Evolutionary conservation across 2,797 vertebrate species (phyloP).

Genomic region (Silurus lanzhouensis): DNA sequence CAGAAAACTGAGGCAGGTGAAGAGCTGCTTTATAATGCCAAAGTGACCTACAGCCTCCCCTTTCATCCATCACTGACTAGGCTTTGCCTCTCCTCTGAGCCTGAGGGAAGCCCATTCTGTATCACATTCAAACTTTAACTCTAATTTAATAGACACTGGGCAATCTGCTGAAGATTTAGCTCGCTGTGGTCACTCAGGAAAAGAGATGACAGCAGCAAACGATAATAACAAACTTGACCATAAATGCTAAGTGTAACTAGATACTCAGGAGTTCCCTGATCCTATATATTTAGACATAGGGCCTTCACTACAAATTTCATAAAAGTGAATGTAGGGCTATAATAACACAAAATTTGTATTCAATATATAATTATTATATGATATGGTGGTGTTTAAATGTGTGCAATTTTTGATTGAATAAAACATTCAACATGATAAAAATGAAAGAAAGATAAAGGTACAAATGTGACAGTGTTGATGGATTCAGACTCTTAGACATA

Average conservation of each 20-base stretch:
- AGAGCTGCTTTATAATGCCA: constrained; percentile 43
- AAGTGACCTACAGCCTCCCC: constrained; percentile 21
- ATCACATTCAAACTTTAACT: constrained; percentile 29
- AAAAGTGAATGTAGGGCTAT: not conserved
- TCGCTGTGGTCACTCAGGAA: constrained; percentile 11
- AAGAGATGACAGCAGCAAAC: constrained; percentile 34
- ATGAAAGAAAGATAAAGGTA: not conserved
- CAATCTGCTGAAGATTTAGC: constrained; percentile 28
- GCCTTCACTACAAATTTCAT: not conserved
- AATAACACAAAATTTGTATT: not conserved
- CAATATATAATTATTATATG: not conserved
- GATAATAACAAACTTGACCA: constrained; percentile 22
- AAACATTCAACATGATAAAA: not conserved
- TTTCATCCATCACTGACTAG: constrained; percentile 47
- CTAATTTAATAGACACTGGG: constrained; percentile 27
- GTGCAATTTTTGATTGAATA: not conserved
- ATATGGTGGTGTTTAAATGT: not conserved
- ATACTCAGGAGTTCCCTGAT: constrained; percentile 6
- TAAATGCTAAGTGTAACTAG: constrained; percentile 1
- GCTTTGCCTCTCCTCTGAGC: constrained; percentile 26
- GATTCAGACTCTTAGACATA: not conserved
- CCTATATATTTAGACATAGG: not conserved
- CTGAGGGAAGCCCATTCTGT: constrained; percentile 23
- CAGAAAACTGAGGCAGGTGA: constrained; percentile 22
- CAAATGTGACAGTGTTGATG: not conserved